phyloP scores from a whole-genome alignment of 2,888 invertebrate species.

The Hyposoter dolosus region DNA sequence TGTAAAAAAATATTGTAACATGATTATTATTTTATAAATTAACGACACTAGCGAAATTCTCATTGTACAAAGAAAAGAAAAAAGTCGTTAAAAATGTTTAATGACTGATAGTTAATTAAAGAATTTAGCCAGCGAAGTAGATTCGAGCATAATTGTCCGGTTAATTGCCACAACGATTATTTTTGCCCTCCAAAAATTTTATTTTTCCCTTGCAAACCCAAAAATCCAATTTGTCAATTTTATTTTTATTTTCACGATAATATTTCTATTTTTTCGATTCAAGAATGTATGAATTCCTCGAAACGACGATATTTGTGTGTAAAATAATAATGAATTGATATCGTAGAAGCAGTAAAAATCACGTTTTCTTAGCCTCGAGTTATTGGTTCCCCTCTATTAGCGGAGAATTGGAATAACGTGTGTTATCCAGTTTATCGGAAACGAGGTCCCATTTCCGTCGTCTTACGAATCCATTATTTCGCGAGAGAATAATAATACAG shows the following conservation, averaged over 20 bases:
- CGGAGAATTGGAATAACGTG: not conserved
- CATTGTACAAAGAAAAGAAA: slow-evolving; percentile 4
- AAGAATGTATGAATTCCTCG: not conserved
- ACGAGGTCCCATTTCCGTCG: slow-evolving; percentile 23
- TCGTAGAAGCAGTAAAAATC: not conserved
- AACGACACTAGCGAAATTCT: not conserved
- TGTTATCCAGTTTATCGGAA: slow-evolving; percentile 22
- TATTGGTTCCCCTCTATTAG: not conserved
- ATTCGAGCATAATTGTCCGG: not conserved
- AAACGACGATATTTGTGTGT: not conserved
- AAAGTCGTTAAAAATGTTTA: not conserved
- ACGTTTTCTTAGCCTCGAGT: slow-evolving; percentile 3
- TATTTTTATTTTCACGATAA: not conserved
- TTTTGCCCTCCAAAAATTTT: not conserved
- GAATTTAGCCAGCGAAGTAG: not conserved
- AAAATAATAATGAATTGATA: not conserved
- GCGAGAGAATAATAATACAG: not conserved
- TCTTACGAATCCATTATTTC: slow-evolving; percentile 1
- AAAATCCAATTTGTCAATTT: not conserved
- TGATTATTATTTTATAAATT: not conserved
- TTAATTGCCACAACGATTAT: not conserved
- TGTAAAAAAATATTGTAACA: not conserved
- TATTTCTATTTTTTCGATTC: not conserved
- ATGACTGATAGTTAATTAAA: not conserved
- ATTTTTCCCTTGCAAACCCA: not conserved